Base-by-base conservation (phyloP, 2,797 vertebrate genomes). In the Acanthurus leucopareius region DNA sequence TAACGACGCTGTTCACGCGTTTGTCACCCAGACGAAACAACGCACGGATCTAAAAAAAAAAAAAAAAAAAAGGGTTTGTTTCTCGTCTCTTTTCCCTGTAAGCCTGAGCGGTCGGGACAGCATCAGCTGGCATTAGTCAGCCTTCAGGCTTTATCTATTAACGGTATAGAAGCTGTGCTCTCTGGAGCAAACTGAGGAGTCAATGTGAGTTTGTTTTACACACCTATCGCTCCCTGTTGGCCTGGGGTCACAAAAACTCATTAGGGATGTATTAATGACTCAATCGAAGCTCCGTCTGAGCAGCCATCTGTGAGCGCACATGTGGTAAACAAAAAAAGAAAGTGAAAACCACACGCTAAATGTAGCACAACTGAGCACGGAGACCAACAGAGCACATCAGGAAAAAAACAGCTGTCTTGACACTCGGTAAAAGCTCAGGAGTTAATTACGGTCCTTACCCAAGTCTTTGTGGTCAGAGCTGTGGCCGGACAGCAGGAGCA, bases 401-500 rank as follows among this genome's bases (percentile, higher is more conserved):
- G 35, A 52, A 28, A 7, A 10, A 10, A 40, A 40, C 28, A 60
- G 69, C 77, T 32, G 25, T 62, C 44, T 53, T 19, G 22, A 10
- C 57, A 58, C 53, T 32, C 51, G 71, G 1, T 42, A 57, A 2
- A 69, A 3, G 54, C 80, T 68, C 8, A 77, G 47, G 70, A 80
- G 69, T 67, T 60, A 73, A 69, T 79, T 19, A 68, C 20, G 16
- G 66, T 77, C 57, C 90, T 93, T 92, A 96, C 95, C 94, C 35
- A 53, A 57, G 15, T 93, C 84, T 76, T 91, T 90, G 69, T 84
- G 92, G 79, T 93, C 86, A 47, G 86, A 83, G 79, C 82, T 88
- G 40, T 93, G 94, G 82, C 91, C 86, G 86, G 93, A 92, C 86
- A 95, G 69, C 75, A 95, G 89, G 77, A 93, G 90, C 77, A 96